Conservation (phyloP, 1,140 invertebrate genomes). For the Helicorthomorpha holstii region DNA sequence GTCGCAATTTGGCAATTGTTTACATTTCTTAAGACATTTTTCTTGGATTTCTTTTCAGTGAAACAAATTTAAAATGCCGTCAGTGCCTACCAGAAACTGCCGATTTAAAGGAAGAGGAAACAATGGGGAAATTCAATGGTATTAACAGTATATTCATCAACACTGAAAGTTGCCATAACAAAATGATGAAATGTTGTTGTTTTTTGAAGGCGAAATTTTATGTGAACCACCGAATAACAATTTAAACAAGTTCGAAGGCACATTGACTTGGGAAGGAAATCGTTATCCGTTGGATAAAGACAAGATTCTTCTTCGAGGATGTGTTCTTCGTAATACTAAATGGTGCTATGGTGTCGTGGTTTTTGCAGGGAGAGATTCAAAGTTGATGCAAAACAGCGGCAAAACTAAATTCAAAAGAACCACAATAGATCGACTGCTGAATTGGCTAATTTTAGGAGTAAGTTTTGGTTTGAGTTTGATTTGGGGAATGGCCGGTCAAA, state of each 20-base stretch:
- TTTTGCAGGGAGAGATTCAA: slow-evolving; percentile 96
- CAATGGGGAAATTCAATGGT: slow-evolving; percentile 66
- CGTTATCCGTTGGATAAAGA: slow-evolving; percentile 82
- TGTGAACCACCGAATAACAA: slow-evolving; percentile 98
- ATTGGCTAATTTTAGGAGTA: slow-evolving; percentile 94
- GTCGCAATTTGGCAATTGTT: not conserved
- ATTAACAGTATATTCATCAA: slow-evolving; percentile 1
- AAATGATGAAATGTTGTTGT: no score
- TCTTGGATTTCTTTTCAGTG: slow-evolving; percentile 42
- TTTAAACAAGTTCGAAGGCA: slow-evolving; percentile 91
- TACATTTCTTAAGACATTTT: slow-evolving; percentile 6
- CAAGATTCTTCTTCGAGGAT: slow-evolving; percentile 81
- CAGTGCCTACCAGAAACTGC: slow-evolving; percentile 86
- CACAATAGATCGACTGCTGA: slow-evolving; percentile 92
- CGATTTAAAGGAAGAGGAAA: slow-evolving; percentile 71
- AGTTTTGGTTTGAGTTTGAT: slow-evolving; percentile 17
- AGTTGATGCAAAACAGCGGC: slow-evolving; percentile 99
- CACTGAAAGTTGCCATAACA: no score
- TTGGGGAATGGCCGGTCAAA: no score
- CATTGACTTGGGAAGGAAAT: slow-evolving; percentile 41
- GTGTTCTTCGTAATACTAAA: slow-evolving; percentile 80
- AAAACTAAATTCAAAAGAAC: slow-evolving; percentile 98
- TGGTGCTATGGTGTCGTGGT: slow-evolving; percentile 96
- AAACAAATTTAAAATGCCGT: slow-evolving; percentile 91
- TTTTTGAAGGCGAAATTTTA: slow-evolving; percentile 60